These are phyloP conservation scores for Spheniscus mendiculus DNA, from an alignment of 2,113 vertebrate genomes.

Conservation along the genomic window DNA sequence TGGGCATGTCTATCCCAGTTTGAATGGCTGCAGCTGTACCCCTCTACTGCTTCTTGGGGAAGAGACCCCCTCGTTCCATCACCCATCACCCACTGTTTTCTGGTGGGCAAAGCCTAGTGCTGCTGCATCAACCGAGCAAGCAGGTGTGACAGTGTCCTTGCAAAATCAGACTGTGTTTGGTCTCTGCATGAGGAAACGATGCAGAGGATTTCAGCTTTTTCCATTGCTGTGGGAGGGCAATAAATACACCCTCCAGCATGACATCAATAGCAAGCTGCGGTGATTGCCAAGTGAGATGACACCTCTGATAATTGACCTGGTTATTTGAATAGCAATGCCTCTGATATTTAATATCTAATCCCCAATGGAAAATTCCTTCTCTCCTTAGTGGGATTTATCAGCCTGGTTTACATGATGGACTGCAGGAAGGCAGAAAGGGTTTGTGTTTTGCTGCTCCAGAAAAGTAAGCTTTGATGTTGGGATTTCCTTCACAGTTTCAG, in stretches of 20 bases:
- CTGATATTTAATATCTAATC: slow-evolving; percentile 1
- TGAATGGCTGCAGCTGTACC: not conserved
- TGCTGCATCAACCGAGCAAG: not conserved
- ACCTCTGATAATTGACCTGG: not conserved
- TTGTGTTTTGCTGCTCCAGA: not conserved
- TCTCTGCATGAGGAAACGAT: not conserved
- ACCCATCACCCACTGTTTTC: not conserved
- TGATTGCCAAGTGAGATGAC: not conserved
- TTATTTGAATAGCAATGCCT: not conserved
- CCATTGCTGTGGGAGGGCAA: not conserved
- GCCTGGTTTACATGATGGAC: not conserved
- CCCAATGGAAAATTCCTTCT: not conserved
- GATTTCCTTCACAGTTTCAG: not conserved
- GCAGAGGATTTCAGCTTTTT: slow-evolving; percentile 13
- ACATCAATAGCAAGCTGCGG: not conserved
- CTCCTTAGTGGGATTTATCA: not conserved
- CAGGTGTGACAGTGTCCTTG: not conserved
- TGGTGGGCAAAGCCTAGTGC: not conserved
- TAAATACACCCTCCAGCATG: not conserved
- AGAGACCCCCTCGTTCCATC: not conserved
- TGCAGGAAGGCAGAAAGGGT: not conserved
- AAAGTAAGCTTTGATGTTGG: not conserved
- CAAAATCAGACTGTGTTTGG: not conserved
- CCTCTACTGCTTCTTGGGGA: not conserved
- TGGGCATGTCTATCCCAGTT: not conserved